Base-by-base conservation (phyloP, 2,797 vertebrate genomes). In the Eremophila alpestris region DNA sequence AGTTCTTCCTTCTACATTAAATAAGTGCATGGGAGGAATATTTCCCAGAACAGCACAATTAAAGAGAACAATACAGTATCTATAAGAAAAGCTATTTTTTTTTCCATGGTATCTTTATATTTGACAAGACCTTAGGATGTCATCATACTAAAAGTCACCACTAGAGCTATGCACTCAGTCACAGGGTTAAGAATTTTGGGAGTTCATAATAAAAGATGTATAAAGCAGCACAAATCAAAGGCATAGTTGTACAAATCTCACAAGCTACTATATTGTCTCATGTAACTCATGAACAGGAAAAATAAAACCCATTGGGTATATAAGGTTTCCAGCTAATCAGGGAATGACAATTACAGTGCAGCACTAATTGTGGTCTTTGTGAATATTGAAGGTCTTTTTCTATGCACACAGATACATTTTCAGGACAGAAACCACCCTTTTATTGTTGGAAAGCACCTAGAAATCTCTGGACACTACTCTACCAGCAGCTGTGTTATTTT, bases 401-500 rank as follows among this genome's bases (percentile, higher is more conserved):
- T 73, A 41, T 75, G 83, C 62, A 54, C 21, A 55, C 26, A 75
- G 49, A 89, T 68, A 84, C 3, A 65, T 83, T 95, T 95, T 85
- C 79, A 83, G 64, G 73, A 92, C 73, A 94, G 54, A 92, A 96
- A 93, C 65, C 52, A 93, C 80, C 34, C 65, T 82, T 90, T 79
- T 40, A 54, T 74, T 86, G 74, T 81, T 86, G 49, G 52, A 95
- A 93, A 95, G 76, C 76, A 86, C 80, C 79, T 79, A 87, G 83
- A 93, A 95, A 46, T 91, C 63, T 89, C 83, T 91, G 89, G 83
- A 86, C 83, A 41, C 52, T 89, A 80, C 68, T 84, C 81, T 45
- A 75, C 65, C 41, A 86, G 73, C 55, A 94, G 77, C 85, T 69
- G 70, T 69, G 70, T 76, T 95, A 93, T 95, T 97, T 94, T 90